Evolutionary conservation across 1,140 invertebrate genomes (phyloP), one percentile per base, ranked within the genome.

Genomic region (Tetragonula clypearis): DNA sequence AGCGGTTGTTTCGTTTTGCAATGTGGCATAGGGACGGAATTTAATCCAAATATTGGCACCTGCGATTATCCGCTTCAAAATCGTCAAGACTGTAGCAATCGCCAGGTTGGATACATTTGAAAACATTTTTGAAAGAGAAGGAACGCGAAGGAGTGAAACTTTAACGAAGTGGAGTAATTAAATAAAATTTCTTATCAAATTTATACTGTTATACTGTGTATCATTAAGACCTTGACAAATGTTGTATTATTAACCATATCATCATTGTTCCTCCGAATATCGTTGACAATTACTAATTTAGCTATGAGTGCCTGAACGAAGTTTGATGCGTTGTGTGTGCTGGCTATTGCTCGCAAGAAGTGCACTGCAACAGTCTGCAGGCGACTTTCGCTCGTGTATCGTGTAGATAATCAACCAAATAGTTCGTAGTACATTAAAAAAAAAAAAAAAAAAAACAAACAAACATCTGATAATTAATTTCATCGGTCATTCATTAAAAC

Each of bases 11-110:
- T 92, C 74, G 85, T 94, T 11, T 92, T 95, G 79, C 78, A 60
- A 4, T 96, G 95, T 79, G 92, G 93, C 14, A 79, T 85, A 49
- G 94, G 93, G 53, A 95, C 94, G 0, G 91, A 95, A 55, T 95
- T 95, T 79, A 94, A 95, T 87, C 88, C 93, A 8, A 84, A 79
- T 41, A 92, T 91, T 6, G 78, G 82, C 9, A 86, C 85, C 15
- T 95, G 95, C 79, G 95, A 95, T 79, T 94, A 92, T 84, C 91
- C 93, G 53, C 56, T 92, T 8, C 30, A 35, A 60, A 85, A 90
- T 58, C 90, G 90, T 12, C 3, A n/a, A 0, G 41, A 53, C 8
- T 92, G 91, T 60, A 17, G 0, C 21, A 90, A 88, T 77, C 86
- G 90, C 41, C 41, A 49, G 41, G 41, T 49, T 49, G 41, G 41